Base-by-base conservation (phyloP, 2,888 invertebrate species). In the Rotaria socialis region DNA sequence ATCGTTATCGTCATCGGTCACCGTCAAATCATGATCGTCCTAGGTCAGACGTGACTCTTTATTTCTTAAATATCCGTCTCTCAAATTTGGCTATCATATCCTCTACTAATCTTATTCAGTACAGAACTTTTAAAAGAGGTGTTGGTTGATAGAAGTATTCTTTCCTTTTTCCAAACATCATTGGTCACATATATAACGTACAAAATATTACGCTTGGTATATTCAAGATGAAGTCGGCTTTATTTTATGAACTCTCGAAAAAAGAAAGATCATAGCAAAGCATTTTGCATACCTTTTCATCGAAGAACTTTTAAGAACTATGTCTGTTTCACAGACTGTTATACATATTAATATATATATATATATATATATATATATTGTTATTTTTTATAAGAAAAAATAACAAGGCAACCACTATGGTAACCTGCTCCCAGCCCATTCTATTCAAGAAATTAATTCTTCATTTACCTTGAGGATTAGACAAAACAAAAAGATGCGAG, bases 41-140 rank as follows among this genome's bases (percentile, higher is more conserved):
- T 75, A 75, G 75, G 75, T 75, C 75, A 75, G 75, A 75, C 75
- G 47, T 43, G 75, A 43, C 75, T 75, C 75, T 75, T 43, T 75
- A 43, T 75, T 22, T 75, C 22, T 22, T 75, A 11, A 41, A 11
- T 75, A 75, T 75, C 43, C 43, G 41, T 75, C 24, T 47, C 24
- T 43, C 43, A 8, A 43, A 75, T 75, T 27, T 35, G 67, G 16
- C 35, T 27, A 67, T 67, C 27, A 27, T 67, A 67, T 67, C 22
- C 67, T 67, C 27, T 67, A 58, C 67, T 67, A 67, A 67, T 35
- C 52, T 52, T 52, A 10, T 52, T 52, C 52, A 52, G 7, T 52
- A 7, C 52, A 67, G 67, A 67, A 67, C 67, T 67, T 67, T 35
- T 35, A 67, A 67, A 67, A 67, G 16, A 67, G 67, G 35, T 35